A percentile compares a stretch with the other conserved stretches of the same genome.
phyloP scores from a whole-genome alignment of 1,140 invertebrate species.

The Lepeophtheirus salmonis region DNA sequence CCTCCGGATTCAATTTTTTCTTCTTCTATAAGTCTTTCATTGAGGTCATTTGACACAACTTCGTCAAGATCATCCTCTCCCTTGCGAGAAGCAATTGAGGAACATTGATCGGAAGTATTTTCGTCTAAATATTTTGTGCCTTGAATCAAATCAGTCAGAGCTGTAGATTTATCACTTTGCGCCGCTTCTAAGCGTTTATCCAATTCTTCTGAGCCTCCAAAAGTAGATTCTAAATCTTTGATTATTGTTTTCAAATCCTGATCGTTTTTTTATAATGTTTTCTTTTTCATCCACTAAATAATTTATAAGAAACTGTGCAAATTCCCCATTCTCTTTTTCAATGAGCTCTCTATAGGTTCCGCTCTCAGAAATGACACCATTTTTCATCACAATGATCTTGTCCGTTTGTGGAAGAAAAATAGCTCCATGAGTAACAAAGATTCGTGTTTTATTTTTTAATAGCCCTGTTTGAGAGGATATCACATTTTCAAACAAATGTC shows the following conservation, averaged over 20 bases:
- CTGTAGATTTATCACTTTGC: constrained; percentile 3
- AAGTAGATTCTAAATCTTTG: constrained; percentile 49
- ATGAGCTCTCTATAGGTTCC: constrained; percentile 26
- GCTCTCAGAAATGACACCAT: constrained; percentile 26
- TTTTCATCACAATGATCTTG: constrained; percentile 27
- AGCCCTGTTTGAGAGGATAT: constrained; percentile 52
- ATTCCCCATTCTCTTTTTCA: constrained; percentile 25
- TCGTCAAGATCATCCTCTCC: not conserved
- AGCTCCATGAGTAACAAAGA: constrained; percentile 28
- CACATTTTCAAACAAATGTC: constrained; percentile 84
- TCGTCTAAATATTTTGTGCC: too few species aligned
- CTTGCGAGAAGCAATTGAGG: not conserved
- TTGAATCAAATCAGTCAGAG: not conserved
- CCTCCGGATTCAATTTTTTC: constrained; percentile 4
- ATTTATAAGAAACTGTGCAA: constrained; percentile 28
- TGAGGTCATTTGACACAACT: not conserved
- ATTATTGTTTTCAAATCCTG: not conserved
- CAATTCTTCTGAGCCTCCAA: constrained; percentile 42
- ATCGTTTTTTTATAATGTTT: constrained; percentile 14
- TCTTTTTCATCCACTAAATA: constrained; percentile 24
- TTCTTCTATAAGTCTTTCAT: constrained; percentile 6
- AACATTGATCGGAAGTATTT: not conserved
- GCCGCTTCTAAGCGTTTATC: constrained; percentile 21
- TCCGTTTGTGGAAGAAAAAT: constrained; percentile 27
- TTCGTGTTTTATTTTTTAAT: constrained; percentile 40